Percentiles rank a stretch among this genome's conserved stretches.
Conservation (phyloP, 1,140 invertebrate species). For the Cydia amplana region DNA sequence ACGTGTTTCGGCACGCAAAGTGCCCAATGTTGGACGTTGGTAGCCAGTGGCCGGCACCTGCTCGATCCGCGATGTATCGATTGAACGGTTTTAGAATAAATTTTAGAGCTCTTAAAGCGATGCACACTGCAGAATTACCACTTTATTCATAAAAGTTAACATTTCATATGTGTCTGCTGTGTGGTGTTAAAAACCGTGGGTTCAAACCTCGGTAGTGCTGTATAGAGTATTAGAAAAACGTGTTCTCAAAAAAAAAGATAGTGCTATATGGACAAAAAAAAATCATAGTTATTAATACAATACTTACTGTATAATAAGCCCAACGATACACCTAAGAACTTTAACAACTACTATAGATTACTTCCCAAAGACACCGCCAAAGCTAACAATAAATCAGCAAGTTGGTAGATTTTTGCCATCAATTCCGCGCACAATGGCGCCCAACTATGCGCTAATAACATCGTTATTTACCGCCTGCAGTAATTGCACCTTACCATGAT, state of each 20-base stretch:
- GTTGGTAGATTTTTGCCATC: constrained; percentile 12
- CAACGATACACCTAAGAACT: neutral
- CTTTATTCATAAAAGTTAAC: neutral
- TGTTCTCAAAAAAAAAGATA: too few relatives aligned
- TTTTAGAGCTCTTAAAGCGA: neutral
- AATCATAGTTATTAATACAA: neutral
- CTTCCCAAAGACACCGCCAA: neutral
- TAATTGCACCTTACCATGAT: constrained; percentile 7
- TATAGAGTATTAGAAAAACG: too few relatives aligned
- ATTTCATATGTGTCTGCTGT: neutral
- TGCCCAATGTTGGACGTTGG: neutral
- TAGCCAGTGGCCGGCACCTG: neutral
- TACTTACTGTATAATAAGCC: too few relatives aligned
- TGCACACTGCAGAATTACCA: neutral
- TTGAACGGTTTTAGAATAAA: constrained; percentile 1
- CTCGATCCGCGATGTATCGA: neutral
- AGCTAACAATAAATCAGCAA: neutral
- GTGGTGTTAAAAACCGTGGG: too few relatives aligned
- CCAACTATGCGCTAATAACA: constrained; percentile 20
- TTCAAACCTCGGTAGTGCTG: too few relatives aligned
- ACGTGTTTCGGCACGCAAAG: constrained; percentile 11
- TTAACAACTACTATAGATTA: neutral
- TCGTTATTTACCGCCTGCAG: neutral
- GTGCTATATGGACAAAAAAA: too few relatives aligned
- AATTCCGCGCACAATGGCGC: constrained; percentile 4